These are phyloP conservation scores for Gnatocerus cornutus DNA, from an alignment of 2,888 invertebrate species.

Conservation along the genomic window DNA sequence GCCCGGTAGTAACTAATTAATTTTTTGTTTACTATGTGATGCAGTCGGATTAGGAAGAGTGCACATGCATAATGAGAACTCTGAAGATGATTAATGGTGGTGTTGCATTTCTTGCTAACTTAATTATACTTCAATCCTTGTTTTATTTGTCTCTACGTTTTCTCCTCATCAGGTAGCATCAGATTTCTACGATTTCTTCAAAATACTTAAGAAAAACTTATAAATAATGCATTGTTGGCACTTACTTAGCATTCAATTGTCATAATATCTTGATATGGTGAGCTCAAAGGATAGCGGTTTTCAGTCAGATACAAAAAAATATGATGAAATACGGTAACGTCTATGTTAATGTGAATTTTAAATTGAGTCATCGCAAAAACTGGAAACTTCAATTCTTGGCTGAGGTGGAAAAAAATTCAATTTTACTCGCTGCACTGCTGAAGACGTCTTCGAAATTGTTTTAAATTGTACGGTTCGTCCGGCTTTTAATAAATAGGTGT, in stretches of 20 bases:
- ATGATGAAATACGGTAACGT: slow-evolving; percentile 57
- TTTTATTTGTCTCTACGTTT: slow-evolving; percentile 34
- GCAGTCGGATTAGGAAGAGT: slow-evolving; percentile 41
- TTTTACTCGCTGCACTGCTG: slow-evolving; percentile 23
- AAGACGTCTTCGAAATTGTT: slow-evolving; percentile 27
- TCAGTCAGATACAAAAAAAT: slow-evolving; percentile 48
- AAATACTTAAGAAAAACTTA: slow-evolving; percentile 45
- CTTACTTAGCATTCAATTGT: slow-evolving; percentile 54
- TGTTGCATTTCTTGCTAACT: slow-evolving; percentile 46
- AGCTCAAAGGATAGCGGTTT: slow-evolving; percentile 49
- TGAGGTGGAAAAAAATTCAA: slow-evolving; percentile 27
- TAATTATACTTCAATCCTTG: slow-evolving; percentile 46
- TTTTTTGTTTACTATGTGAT: slow-evolving; percentile 32
- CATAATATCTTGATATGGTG: slow-evolving; percentile 56
- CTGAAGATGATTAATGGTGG: slow-evolving; percentile 43
- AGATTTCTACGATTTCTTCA: slow-evolving; percentile 46
- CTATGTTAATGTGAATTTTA: slow-evolving; percentile 56
- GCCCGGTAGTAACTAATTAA: slow-evolving; percentile 39
- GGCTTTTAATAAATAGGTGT: slow-evolving; percentile 40
- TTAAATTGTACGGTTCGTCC: slow-evolving; percentile 37
- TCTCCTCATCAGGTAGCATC: background rate
- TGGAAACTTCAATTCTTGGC: slow-evolving; percentile 43
- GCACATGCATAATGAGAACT: slow-evolving; percentile 44
- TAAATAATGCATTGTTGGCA: slow-evolving; percentile 53
- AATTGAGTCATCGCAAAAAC: slow-evolving; percentile 52